These are phyloP conservation scores for Chelon labrosus DNA, from an alignment of 2,797 vertebrate genomes.

Conservation along the genomic window DNA sequence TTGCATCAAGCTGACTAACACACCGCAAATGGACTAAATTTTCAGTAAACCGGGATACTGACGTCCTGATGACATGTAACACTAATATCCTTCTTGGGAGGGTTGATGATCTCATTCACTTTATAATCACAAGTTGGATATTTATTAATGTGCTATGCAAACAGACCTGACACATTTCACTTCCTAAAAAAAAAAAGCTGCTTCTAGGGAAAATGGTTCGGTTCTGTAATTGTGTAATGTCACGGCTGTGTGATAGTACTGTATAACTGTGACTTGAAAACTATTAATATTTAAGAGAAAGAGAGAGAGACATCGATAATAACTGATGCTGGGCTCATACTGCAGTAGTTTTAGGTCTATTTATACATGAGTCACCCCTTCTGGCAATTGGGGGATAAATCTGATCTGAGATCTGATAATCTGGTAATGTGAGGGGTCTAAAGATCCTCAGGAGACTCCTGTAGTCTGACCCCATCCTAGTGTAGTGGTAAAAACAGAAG, in stretches of 20 bases:
- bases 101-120: not conserved
- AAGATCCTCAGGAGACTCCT: no score
- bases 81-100: conserved; percentile 23
- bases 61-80: conserved; percentile 10
- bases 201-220: not conserved
- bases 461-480: no score
- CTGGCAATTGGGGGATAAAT: no score
- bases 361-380: no score
- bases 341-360: no score
- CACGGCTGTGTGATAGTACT: not conserved
- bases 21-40: not conserved
- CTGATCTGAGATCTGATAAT: no score
- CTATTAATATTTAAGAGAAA: not conserved
- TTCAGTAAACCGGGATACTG: conserved; percentile 16
- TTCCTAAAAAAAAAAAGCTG: conserved; percentile 5
- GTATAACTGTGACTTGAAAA: not conserved
- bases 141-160: conserved; percentile 13
- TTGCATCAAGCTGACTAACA: conserved; percentile 7
- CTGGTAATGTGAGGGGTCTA: no score
- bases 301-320: not conserved
- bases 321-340: no score
- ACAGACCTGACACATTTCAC: conserved; percentile 9
- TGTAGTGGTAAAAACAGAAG: not conserved
- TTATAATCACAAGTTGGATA: conserved; percentile 13
- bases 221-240: not conserved